phyloP scores from a whole-genome alignment of 2,113 vertebrate genomes.

The Brevimyrus niger region DNA sequence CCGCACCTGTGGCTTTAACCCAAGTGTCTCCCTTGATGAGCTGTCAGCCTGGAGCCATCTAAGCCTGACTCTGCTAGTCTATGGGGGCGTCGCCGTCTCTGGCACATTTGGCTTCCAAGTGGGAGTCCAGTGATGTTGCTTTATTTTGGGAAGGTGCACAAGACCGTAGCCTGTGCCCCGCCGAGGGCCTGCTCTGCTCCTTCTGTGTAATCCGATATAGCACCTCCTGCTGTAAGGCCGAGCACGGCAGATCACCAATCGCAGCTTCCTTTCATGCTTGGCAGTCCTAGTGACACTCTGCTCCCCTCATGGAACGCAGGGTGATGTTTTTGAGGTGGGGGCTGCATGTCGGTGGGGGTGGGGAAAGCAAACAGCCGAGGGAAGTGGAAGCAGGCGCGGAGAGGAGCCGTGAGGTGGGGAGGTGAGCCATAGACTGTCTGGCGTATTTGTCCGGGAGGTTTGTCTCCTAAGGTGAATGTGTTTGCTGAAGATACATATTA shows the following conservation, averaged over 20 bases:
- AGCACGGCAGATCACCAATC: too few species aligned
- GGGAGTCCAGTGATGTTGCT: neutral
- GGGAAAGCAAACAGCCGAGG: neutral
- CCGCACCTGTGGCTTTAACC: neutral
- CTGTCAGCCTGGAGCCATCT: neutral
- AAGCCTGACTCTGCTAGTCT: neutral
- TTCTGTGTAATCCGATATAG: neutral
- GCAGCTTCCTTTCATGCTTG: neutral
- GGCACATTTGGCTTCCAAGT: neutral
- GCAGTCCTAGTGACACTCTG: neutral
- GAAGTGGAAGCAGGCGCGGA: neutral
- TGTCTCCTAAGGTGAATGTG: neutral
- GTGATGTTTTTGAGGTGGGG: neutral
- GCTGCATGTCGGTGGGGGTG: neutral
- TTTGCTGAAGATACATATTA: neutral
- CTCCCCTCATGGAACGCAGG: neutral
- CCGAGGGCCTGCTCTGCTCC: neutral
- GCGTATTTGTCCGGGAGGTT: neutral
- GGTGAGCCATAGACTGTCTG: neutral
- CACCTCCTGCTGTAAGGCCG: neutral
- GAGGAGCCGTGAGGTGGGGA: neutral
- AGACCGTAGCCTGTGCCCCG: neutral
- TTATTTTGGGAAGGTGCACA: neutral
- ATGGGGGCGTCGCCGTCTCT: neutral
- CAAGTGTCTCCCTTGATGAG: constrained; percentile 15